phyloP scores from a whole-genome alignment of 2,888 invertebrate species.

The Iselma pallidipennis region DNA sequence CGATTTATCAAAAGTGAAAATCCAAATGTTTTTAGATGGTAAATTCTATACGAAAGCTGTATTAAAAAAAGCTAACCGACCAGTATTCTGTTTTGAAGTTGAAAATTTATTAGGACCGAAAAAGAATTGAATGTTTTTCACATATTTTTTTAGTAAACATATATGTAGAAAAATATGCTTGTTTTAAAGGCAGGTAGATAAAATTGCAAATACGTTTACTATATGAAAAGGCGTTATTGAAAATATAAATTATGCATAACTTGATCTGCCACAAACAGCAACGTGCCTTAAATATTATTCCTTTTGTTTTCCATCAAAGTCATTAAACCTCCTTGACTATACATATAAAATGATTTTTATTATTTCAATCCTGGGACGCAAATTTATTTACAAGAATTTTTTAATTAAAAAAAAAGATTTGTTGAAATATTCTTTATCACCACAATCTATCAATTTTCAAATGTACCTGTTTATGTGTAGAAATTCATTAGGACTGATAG shows the following conservation, averaged over 20 bases:
- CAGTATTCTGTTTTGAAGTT: constrained; percentile 8
- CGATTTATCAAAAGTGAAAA: constrained; percentile 12
- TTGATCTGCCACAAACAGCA: constrained; percentile 16
- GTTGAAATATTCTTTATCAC: no score
- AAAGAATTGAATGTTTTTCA: neutral
- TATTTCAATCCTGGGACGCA: no score
- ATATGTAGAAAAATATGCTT: no score
- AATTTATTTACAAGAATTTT: no score
- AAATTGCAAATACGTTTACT: neutral
- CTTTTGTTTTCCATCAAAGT: constrained; percentile 20
- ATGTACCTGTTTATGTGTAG: no score
- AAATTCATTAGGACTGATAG: no score
- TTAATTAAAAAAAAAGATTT: no score
- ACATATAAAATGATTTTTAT: no score
- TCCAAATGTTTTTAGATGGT: constrained; percentile 17
- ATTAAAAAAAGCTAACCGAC: neutral
- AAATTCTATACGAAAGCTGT: constrained; percentile 4
- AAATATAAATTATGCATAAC: constrained; percentile 22
- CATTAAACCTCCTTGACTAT: constrained; percentile 20
- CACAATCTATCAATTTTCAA: no score
- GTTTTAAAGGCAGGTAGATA: neutral
- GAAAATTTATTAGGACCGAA: constrained; percentile 5
- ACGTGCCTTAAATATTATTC: constrained; percentile 22
- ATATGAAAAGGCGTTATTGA: neutral
- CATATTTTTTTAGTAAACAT: no score